Evolutionary conservation across 2,888 invertebrate genomes (phyloP).

Genomic region (Pantelozetes paolii): DNA sequence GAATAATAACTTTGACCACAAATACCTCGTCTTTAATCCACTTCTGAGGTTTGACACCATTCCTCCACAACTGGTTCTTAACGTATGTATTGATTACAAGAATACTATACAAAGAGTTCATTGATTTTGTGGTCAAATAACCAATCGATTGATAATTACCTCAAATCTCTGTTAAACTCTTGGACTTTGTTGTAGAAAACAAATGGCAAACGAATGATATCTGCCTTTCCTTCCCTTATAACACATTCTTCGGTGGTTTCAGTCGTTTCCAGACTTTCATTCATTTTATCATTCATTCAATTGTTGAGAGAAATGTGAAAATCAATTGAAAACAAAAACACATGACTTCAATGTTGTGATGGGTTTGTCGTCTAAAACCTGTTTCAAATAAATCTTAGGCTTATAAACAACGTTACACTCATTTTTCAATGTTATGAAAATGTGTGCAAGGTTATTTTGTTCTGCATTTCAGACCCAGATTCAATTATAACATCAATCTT

Average conservation of each 20-base stretch:
- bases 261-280: not conserved
- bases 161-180: constrained; percentile 94
- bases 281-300: not conserved
- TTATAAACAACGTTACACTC: too few species aligned
- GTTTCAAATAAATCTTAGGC: too few species aligned
- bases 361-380: too few species aligned
- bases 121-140: not conserved
- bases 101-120: constrained; percentile 34
- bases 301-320: too few species aligned
- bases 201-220: constrained; percentile 63
- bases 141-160: constrained; percentile 52
- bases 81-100: constrained; percentile 41
- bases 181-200: constrained; percentile 98
- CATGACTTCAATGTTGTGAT: too few species aligned
- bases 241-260: not conserved
- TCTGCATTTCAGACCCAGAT: too few species aligned
- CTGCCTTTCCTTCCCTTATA: constrained; percentile 68
- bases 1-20: not conserved
- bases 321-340: too few species aligned
- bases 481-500: too few species aligned
- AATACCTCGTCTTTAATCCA: constrained; percentile 40
- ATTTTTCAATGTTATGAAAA: too few species aligned
- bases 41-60: not conserved
- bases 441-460: too few species aligned
- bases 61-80: constrained; percentile 42